These are phyloP conservation scores for Xestobium rufovillosum DNA, from an alignment of 2,888 invertebrate species.

Conservation along the genomic window DNA sequence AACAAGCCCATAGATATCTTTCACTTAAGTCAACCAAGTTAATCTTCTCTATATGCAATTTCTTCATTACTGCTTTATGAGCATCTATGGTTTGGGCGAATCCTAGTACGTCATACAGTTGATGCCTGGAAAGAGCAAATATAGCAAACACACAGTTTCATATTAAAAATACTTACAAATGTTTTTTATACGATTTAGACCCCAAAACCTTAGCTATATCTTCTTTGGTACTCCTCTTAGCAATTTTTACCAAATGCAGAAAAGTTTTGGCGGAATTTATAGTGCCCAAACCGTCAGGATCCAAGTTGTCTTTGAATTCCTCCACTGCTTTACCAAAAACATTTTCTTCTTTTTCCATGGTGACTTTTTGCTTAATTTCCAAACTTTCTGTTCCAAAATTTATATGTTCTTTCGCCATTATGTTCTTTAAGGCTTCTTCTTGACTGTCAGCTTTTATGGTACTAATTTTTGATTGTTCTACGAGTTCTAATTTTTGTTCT, in stretches of 20 bases:
- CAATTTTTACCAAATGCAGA: conserved; percentile 53
- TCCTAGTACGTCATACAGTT: conserved; percentile 63
- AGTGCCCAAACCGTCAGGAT: conserved; percentile 52
- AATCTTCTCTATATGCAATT: conserved; percentile 51
- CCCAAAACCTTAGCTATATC: conserved; percentile 54
- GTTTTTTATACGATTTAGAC: conserved; percentile 49
- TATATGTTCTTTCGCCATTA: conserved; percentile 9
- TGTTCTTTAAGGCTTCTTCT: conserved; percentile 10
- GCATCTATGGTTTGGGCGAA: conserved; percentile 61
- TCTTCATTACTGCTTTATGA: conserved; percentile 60
- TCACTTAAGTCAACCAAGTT: conserved; percentile 48
- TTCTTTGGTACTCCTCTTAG: conserved; percentile 51
- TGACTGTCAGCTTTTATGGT: conserved; percentile 16
- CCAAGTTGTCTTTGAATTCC: conserved; percentile 47
- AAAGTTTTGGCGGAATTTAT: conserved; percentile 57
- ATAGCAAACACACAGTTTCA: not conserved
- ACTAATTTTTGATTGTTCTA: conserved; percentile 19
- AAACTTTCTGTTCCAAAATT: conserved; percentile 7
- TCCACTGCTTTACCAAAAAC: conserved; percentile 45
- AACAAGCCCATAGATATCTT: conserved; percentile 66
- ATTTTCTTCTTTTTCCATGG: conserved; percentile 15
- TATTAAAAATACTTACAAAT: conserved; percentile 41
- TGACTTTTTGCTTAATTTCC: conserved; percentile 20
- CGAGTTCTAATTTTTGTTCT: conserved; percentile 38
- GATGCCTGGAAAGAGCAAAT: conserved; percentile 43